phyloP scores from a whole-genome alignment of 2,888 invertebrate genomes.

The Mayetiola destructor region DNA sequence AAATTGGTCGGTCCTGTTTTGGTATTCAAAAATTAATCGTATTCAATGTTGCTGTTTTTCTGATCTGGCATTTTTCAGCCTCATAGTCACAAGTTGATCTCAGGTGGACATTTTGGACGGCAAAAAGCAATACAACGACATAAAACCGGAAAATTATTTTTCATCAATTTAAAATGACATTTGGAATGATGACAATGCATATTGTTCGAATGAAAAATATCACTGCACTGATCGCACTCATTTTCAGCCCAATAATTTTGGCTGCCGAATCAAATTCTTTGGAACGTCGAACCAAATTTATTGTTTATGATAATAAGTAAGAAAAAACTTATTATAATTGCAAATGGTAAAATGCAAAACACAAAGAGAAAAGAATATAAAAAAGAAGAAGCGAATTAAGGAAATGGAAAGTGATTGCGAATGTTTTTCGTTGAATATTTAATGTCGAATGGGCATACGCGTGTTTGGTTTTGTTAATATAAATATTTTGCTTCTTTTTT shows the following conservation, averaged over 20 bases:
- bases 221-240: not conserved
- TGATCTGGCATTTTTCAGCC: too few relatives aligned
- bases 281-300: constrained; percentile 10
- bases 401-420: not conserved
- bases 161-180: not conserved
- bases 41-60: too few relatives aligned
- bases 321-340: constrained; percentile 6
- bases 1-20: too few relatives aligned
- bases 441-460: too few relatives aligned
- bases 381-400: not conserved
- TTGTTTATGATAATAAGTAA: constrained; percentile 12
- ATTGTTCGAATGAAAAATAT: not conserved
- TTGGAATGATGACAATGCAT: not conserved
- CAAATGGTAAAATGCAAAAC: constrained; percentile 12
- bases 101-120: too few relatives aligned
- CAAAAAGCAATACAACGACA: too few relatives aligned
- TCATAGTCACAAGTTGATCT: too few relatives aligned
- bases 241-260: not conserved
- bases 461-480: too few relatives aligned
- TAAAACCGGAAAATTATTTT: too few relatives aligned
- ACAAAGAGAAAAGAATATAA: not conserved
- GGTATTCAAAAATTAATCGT: too few relatives aligned
- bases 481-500: too few relatives aligned
- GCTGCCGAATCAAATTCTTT: not conserved
- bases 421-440: too few relatives aligned